These are phyloP conservation scores for Euplagia quadripunctaria DNA, from an alignment of 2,888 invertebrate species.

Conservation along the genomic window DNA sequence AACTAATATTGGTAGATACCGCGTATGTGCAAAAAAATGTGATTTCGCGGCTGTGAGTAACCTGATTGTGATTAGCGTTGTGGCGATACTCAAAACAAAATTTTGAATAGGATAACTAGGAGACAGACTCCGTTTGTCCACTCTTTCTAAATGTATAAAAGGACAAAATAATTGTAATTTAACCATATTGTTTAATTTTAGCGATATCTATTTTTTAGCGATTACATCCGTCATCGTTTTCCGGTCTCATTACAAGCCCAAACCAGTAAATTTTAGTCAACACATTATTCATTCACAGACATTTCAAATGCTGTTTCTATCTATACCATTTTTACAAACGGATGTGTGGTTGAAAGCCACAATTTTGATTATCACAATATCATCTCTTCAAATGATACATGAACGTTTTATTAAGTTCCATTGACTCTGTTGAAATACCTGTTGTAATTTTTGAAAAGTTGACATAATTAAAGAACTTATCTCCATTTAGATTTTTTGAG, in stretches of 20 bases:
- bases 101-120: too few relatives aligned
- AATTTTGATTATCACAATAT: not conserved
- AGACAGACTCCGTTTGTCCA: too few relatives aligned
- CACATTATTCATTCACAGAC: not conserved
- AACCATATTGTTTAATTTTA: not conserved
- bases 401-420: not conserved
- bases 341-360: not conserved
- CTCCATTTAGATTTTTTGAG: not conserved
- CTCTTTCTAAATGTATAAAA: too few relatives aligned
- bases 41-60: too few relatives aligned
- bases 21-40: too few relatives aligned
- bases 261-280: slow-evolving; percentile 1
- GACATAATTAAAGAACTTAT: not conserved
- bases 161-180: too few relatives aligned
- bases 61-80: too few relatives aligned
- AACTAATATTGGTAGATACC: too few relatives aligned
- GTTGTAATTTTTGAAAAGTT: not conserved
- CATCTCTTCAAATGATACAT: not conserved
- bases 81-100: too few relatives aligned
- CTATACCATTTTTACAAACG: not conserved
- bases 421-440: not conserved
- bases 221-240: not conserved
- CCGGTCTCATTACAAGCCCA: slow-evolving; percentile 1
- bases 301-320: not conserved
- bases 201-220: not conserved